Percentiles rank a stretch among this genome's conserved stretches.
These are phyloP conservation scores for Sebastes hubbsi DNA, from an alignment of 2,797 vertebrate genomes.

Conservation along the genomic window DNA sequence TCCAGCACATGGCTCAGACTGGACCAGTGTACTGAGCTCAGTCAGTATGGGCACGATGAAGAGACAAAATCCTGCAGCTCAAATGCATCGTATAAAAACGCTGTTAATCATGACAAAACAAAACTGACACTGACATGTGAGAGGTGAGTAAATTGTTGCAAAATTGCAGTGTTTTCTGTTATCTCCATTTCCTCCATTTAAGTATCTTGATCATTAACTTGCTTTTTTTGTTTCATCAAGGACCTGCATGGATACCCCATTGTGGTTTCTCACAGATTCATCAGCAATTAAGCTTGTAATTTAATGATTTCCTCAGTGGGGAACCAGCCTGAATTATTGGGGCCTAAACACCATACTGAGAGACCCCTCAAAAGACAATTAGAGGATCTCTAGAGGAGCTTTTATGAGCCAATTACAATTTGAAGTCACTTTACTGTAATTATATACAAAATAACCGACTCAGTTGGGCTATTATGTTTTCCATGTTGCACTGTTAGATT, in stretches of 20 bases:
- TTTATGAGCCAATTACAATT: slow-evolving; percentile 9
- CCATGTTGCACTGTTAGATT: neutral
- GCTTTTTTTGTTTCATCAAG: neutral
- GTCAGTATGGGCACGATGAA: slow-evolving; percentile 17
- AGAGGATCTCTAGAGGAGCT: slow-evolving; percentile 30
- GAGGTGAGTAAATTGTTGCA: slow-evolving; percentile 71
- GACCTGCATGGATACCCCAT: neutral
- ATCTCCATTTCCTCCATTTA: neutral
- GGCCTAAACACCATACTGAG: slow-evolving; percentile 23
- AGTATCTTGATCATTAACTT: neutral
- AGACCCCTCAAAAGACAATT: slow-evolving; percentile 39
- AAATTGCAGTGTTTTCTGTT: neutral
- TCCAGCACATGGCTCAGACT: slow-evolving; percentile 43
- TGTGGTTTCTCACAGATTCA: slow-evolving; percentile 19
- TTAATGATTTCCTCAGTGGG: slow-evolving; percentile 26
- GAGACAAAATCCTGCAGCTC: slow-evolving; percentile 18
- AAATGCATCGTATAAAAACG: slow-evolving; percentile 18
- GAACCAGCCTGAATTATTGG: slow-evolving; percentile 4
- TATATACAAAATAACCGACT: neutral
- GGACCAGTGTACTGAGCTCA: slow-evolving; percentile 25
- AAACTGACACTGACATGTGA: slow-evolving; percentile 21
- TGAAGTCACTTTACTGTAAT: slow-evolving; percentile 11
- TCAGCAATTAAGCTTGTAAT: slow-evolving; percentile 27
- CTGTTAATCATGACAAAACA: slow-evolving; percentile 24
- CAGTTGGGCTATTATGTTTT: neutral